A percentile compares a stretch with the other conserved stretches of the same genome.
These are phyloP conservation scores for Petrolisthes cinctipes DNA, from an alignment of 2,888 invertebrate genomes.

Conservation along the genomic window DNA sequence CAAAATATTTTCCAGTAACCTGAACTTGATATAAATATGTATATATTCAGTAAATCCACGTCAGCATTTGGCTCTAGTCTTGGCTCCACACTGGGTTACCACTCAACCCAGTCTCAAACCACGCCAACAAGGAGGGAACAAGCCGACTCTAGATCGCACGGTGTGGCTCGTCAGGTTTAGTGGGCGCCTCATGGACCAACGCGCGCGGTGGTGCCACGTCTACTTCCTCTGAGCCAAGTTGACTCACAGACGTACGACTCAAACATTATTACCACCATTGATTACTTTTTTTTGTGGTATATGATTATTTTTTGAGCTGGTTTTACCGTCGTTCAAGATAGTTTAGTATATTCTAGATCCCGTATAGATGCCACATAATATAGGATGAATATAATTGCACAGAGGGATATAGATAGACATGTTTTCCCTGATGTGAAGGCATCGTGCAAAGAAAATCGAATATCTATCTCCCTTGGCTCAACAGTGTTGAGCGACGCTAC, in stretches of 20 bases:
- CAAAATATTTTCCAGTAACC: no score
- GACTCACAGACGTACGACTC: not conserved
- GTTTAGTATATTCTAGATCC: not conserved
- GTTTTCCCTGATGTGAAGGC: not conserved
- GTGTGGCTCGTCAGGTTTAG: not conserved
- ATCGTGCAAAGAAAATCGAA: constrained; percentile 7
- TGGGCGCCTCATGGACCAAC: not conserved
- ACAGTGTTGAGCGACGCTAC: constrained; percentile 1
- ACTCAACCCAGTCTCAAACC: no score
- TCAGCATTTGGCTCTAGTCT: no score
- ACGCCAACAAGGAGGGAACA: no score
- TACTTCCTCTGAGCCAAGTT: not conserved
- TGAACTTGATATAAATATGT: no score
- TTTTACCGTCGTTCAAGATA: not conserved
- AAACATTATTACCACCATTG: not conserved
- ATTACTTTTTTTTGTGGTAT: not conserved
- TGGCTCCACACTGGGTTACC: no score
- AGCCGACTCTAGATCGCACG: not conserved
- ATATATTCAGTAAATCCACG: no score
- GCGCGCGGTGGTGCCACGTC: not conserved
- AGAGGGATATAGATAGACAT: not conserved
- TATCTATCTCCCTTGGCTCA: constrained; percentile 6
- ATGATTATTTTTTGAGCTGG: not conserved
- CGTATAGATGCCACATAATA: not conserved
- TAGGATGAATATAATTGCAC: not conserved